Base-by-base conservation (phyloP, 1,140 invertebrate species). In the Rhopalosiphum maidis region DNA sequence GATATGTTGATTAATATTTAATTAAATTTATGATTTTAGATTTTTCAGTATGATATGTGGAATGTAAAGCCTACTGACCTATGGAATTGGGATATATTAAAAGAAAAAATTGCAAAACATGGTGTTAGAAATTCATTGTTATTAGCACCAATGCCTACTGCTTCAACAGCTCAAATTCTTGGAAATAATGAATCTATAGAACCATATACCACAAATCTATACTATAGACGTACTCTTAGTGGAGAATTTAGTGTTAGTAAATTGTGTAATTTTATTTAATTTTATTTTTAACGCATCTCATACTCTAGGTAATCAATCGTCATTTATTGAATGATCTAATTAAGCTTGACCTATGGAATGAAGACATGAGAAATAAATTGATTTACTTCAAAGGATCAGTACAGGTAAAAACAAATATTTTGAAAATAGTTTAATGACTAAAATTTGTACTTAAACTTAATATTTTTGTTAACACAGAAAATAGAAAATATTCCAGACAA, bases 11-110 rank as follows among this genome's bases (percentile, higher is more conserved):
- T 41, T 41, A 2, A 41, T 41, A 41, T 41, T n/a, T 41, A 85
- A 48, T 94, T 85, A 41, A 41, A 41, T 89, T 94, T 94, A 94
- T 88, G 82, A 94, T 43, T 94, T 91, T 93, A 91, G 93, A 98
- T 99, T 94, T 96, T 99, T 30, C 99, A 99, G 95, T 99, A 98
- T 95, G 99, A 99, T 94, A 99, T 99, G 99, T 99, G 99, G 99
- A 96, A 97, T 95, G 97, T 98, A 8, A 97, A 96, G n/a, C 98
- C 98, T 25, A 97, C 98, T 77, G 95, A 97, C 94, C 95, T 99
- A 18, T 99, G 98, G 97, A 96, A 99, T 95, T 99, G 99, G 99
- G 94, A 95, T 35, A 95, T 94, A 25, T 95, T 99, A 54, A 99
- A 99, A 95, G 96, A 96, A 94, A 98, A 98, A 94, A 99, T 99